phyloP scores from a whole-genome alignment of 2,888 invertebrate species.

The Caenorhabditis sp. region DNA sequence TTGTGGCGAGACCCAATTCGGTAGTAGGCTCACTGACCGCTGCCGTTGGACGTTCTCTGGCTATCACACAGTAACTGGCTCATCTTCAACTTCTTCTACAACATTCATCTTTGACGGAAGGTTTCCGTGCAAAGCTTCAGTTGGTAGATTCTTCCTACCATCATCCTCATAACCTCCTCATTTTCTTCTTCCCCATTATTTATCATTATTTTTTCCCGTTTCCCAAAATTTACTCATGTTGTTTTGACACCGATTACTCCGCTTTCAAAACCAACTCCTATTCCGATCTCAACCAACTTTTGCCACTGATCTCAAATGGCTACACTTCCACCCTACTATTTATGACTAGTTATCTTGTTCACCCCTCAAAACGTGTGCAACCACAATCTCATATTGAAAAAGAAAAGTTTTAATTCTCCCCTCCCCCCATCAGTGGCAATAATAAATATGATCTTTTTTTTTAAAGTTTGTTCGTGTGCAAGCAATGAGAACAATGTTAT shows the following conservation, averaged over 20 bases:
- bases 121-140: slow-evolving; percentile 29
- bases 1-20: neutral
- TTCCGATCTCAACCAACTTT: slow-evolving; percentile 27
- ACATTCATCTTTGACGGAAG: slow-evolving; percentile 20
- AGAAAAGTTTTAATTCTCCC: too few relatives aligned
- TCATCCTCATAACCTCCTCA: slow-evolving; percentile 38
- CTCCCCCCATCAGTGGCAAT: too few relatives aligned
- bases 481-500: too few relatives aligned
- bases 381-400: too few relatives aligned
- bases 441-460: too few relatives aligned
- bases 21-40: slow-evolving; percentile 26
- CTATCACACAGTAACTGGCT: slow-evolving; percentile 16
- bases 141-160: slow-evolving; percentile 56
- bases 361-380: too few relatives aligned
- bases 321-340: slow-evolving; percentile 12
- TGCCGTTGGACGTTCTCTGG: slow-evolving; percentile 15
- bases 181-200: slow-evolving; percentile 1
- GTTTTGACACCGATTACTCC: slow-evolving; percentile 41
- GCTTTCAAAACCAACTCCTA: slow-evolving; percentile 29
- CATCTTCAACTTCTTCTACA: neutral
- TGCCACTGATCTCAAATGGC: slow-evolving; percentile 48
- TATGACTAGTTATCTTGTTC: neutral
- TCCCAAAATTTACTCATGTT: slow-evolving; percentile 26
- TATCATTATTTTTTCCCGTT: slow-evolving; percentile 2
- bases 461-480: too few relatives aligned